phyloP scores from a whole-genome alignment of 2,888 invertebrate species.

The Drosophila nigricruria region DNA sequence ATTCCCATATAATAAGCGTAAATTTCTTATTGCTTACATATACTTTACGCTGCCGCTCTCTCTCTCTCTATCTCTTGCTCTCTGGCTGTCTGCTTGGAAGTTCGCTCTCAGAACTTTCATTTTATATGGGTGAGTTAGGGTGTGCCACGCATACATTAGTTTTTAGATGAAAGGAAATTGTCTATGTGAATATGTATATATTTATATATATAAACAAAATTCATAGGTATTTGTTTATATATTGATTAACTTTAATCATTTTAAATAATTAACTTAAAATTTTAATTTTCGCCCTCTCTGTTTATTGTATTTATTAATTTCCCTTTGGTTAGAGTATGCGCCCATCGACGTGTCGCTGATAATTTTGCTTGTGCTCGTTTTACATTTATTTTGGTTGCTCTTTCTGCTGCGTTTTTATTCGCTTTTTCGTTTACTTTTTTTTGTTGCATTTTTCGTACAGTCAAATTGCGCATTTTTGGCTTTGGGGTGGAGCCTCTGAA shows the following conservation, averaged over 20 bases:
- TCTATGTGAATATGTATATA: not conserved
- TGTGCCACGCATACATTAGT: not conserved
- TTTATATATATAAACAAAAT: not conserved
- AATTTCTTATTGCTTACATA: not conserved
- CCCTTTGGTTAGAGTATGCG: conserved; percentile 38
- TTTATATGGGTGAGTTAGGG: not conserved
- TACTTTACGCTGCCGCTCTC: not conserved
- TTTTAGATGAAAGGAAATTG: not conserved
- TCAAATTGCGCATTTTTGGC: conserved; percentile 80
- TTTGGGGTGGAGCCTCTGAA: conserved; percentile 75
- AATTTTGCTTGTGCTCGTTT: conserved; percentile 36
- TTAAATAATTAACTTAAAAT: no score
- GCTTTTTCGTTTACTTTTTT: conserved; percentile 63
- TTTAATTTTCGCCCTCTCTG: no score
- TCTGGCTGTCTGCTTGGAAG: not conserved
- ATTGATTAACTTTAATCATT: not conserved
- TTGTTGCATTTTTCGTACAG: conserved; percentile 61
- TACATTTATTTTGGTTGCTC: conserved; percentile 72
- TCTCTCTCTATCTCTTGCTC: not conserved
- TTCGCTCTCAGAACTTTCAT: not conserved
- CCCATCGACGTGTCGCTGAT: conserved; percentile 50
- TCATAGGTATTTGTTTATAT: not conserved
- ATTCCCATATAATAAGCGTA: not conserved
- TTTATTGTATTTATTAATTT: not conserved
- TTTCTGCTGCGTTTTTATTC: conserved; percentile 71